Percentiles rank a stretch among this genome's conserved stretches.
Conservation (phyloP, 2,797 vertebrate genomes). For the Channa striata region DNA sequence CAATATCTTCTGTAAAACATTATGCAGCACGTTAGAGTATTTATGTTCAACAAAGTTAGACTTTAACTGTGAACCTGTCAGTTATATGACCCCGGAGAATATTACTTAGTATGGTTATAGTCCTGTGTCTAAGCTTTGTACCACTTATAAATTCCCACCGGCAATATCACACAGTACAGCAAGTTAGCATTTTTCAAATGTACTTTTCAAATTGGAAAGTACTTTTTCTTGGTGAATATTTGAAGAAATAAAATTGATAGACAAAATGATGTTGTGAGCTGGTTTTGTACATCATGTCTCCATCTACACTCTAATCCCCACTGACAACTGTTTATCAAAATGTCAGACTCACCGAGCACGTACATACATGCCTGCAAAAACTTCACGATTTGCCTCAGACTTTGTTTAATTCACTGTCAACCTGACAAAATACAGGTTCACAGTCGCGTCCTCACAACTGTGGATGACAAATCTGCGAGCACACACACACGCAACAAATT, state of each 20-base stretch:
- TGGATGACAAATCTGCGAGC: conserved; percentile 32
- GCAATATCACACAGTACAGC: not conserved
- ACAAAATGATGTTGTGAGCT: not conserved
- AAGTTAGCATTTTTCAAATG: not conserved
- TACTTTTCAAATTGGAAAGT: not conserved
- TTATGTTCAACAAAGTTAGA: conserved; percentile 14
- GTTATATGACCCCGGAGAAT: conserved; percentile 9
- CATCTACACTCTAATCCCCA: conserved; percentile 36
- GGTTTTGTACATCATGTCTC: conserved; percentile 13
- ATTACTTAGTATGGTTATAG: not conserved
- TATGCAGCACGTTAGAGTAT: conserved; percentile 9
- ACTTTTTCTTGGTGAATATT: not conserved
- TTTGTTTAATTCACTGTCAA: conserved; percentile 75
- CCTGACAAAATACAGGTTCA: conserved; percentile 70
- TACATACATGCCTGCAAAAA: conserved; percentile 34
- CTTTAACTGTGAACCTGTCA: conserved; percentile 11
- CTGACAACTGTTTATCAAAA: conserved; percentile 57
- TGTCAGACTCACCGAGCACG: conserved; percentile 40
- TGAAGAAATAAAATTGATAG: not conserved
- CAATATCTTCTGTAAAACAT: conserved; percentile 5
- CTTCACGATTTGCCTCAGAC: conserved; percentile 31
- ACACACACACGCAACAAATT: not conserved
- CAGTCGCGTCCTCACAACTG: conserved; percentile 39
- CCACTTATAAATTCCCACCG: not conserved
- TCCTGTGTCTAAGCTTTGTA: not conserved